Percentiles rank a stretch among this genome's conserved stretches.
Conservation (phyloP, 2,888 invertebrate species). For the Ommatoiulus sabulosus region DNA sequence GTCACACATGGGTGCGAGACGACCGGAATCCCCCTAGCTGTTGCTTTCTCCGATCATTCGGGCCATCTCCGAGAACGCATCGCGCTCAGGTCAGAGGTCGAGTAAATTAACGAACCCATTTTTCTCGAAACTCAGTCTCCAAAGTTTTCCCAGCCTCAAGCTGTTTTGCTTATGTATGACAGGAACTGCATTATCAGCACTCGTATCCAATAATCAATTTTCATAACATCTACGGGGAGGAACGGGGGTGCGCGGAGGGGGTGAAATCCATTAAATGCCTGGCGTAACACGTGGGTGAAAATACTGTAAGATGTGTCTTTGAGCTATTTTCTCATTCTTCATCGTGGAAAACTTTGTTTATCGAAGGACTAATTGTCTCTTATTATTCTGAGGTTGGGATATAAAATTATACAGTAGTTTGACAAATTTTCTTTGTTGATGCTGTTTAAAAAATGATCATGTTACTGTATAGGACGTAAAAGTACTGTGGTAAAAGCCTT, state of each 20-base stretch:
- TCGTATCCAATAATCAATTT: constrained; percentile 37
- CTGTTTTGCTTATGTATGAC: constrained; percentile 31
- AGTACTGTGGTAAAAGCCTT: too few relatives aligned
- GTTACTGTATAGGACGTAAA: background rate
- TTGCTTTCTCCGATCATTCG: background rate
- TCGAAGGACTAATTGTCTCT: background rate
- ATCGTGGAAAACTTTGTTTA: background rate
- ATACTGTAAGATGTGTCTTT: background rate
- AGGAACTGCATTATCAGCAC: constrained; percentile 36
- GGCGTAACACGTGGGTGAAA: background rate
- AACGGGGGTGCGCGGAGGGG: background rate
- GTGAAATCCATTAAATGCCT: background rate
- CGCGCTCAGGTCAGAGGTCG: background rate
- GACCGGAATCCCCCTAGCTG: background rate
- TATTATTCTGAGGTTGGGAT: background rate
- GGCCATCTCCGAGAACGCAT: background rate
- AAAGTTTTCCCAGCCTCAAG: constrained; percentile 11
- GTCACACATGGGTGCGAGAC: background rate
- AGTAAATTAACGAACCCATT: constrained; percentile 1
- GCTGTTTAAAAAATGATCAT: background rate
- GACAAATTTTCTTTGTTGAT: background rate
- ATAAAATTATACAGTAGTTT: background rate
- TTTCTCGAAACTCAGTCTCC: background rate
- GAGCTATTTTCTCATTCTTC: constrained; percentile 2
- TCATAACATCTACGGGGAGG: background rate